Base-by-base conservation (phyloP, 2,797 vertebrate species). In the Champsocephalus esox region DNA sequence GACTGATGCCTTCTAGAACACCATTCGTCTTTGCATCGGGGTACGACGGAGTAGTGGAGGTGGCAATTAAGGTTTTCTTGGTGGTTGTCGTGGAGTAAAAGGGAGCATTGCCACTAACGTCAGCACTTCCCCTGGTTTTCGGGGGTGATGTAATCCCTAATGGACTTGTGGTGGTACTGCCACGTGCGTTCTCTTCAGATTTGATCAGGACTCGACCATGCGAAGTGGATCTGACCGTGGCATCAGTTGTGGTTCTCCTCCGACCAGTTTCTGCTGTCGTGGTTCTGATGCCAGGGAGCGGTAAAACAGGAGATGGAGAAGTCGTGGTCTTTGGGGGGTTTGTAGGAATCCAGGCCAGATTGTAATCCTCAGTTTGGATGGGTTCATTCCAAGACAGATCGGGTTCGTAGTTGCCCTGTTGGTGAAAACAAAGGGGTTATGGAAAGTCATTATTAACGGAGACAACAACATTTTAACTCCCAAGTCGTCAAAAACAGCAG, bases 241-340 rank as follows among this genome's bases (percentile, higher is more conserved):
- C 17, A 58, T 80, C 83, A 5, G 81, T 66, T 32, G 74, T 77
- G 44, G 84, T 83, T 65, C 45, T 69, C 51, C 66, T 81, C 24
- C 10, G 24, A 19, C 43, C 50, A 0, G 67, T 17, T 14, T 80
- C 70, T 57, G 32, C n/a, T 61, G 76, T 84, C 56, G 92, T 85
- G 59, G 92, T 91, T 77, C 64, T 84, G 54, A 89, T 52, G 34
- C 24, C 91, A 24, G 92, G 84, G 71, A 89, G 70, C 69, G 83
- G 78, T 80, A 91, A 72, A 43, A 65, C 3, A 43, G 87, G 91
- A 12, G 89, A 85, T 45, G 82, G 89, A 50, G 89, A 72, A 16
- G 93, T 87, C 50, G 92, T 90, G 28, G 87, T 89, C 32, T 32
- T 80, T 0, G 56, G 71, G 3, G 88, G 57, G n/a, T 46, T 57